Evolutionary conservation across 1,140 invertebrate species (phyloP), one percentile per base, ranked within the genome.

Genomic region (Choristoneura fumiferana): DNA sequence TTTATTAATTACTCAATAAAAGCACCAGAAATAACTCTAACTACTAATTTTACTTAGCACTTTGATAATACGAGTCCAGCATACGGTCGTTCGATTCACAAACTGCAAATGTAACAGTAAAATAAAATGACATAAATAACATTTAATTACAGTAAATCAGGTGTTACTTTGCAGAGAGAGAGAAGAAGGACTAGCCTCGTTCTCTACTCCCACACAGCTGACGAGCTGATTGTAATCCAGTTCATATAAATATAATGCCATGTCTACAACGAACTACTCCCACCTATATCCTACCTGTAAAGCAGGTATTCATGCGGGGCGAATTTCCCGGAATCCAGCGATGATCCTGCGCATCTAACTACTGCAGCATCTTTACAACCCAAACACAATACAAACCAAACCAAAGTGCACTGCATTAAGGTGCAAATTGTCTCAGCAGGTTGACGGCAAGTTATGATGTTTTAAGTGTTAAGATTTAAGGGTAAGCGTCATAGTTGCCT

Each of bases 251-350:
- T 29, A 17, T 49, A 29, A 35, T 14, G 45, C 35, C 62, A 36
- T 68, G 63, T 78, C 69, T 76, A 71, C 38, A 60, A 36, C 37
- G 73, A 62, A 39, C 37, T 73, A 59, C 14, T 13, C 34, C 12
- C 14, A 33, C 43, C 29, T 57, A 55, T 17, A 45, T 60, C 52
- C 76, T 88, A 87, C 85, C 82, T 88, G 84, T 83, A 81, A 76
- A 71, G 78, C 84, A 89, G 85, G 85, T 89, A 88, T 87, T 84
- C 78, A 87, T 76, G 80, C 82, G 81, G 78, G 78, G 77, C 81
- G 77, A 87, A 84, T 87, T 89, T 89, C 84, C 78, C 78, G 84
- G 86, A 89, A 89, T 89, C 82, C 76, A 49, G 77, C 84, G 84
- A 89, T 89, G 86, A 89, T 89, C 86, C 84, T 63, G 67, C 76